Evolutionary conservation across 2,113 vertebrate genomes (phyloP), one percentile per base, ranked within the genome.

Genomic region (Chaetodon auriga): DNA sequence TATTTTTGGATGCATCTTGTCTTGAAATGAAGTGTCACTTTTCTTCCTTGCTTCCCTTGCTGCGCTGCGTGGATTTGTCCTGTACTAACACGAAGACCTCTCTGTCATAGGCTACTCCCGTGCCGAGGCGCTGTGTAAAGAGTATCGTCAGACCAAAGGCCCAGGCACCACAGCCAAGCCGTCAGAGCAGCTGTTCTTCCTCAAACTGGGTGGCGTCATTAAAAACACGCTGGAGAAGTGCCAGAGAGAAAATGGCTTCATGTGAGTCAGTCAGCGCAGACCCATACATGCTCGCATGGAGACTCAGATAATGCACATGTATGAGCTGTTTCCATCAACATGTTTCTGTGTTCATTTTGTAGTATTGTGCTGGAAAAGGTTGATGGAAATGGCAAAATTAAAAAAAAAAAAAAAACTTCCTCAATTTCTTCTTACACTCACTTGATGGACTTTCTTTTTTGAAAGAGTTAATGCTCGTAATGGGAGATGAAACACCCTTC

Each of bases 171-270:
- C 97, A 1, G 98, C 96, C 68, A 99, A 97, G 87, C 98, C 98
- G 4, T 99, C 98, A 0, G 97, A 97, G 78, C 98, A 99, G 91
- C 94, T 99, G 74, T 99, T 99, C 96, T 99, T 99, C 72, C 94
- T 93, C 87, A 99, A 99, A 81, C 94, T 99, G 43, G 98, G 98
- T 13, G 94, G 76, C 48, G 92, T 97, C 71, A 96, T 99, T 86
- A 99, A 96, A 89, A 99, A 94, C 88, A 98, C 97, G 0, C 95
- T 99, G 88, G 97, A 99, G 90, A 99, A 99, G 83, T 99, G 97
- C 90, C 96, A 99, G 94, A 92, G 98, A 92, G 98, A 99, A 86
- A 99, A 99, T 76, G 98, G 98, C 60, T 99, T 99, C 90, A 99
- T 99, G 98, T 99, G 92, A 97, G 98, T 80, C 23, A 18, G 7